Percentiles rank a stretch among this genome's conserved stretches.
Conservation (phyloP, 2,113 vertebrate genomes). For the Dendrocopos noguchii region DNA sequence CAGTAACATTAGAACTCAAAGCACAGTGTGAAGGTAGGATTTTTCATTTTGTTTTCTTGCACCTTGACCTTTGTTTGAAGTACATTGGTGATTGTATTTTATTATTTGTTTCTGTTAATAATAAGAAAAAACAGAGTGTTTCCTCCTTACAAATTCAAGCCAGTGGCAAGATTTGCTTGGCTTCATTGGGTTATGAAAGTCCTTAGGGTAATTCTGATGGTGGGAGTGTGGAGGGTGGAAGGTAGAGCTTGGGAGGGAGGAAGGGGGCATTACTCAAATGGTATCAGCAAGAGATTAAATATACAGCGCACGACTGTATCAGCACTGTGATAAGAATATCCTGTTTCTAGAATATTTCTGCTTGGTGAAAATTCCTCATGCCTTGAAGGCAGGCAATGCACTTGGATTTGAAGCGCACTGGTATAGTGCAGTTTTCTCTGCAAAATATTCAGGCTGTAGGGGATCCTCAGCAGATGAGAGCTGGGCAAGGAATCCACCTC, state of each 20-base stretch:
- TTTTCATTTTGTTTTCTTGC: not conserved
- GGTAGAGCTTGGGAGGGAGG: no score
- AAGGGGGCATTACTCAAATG: not conserved
- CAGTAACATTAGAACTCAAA: constrained; percentile 24
- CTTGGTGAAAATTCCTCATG: not conserved
- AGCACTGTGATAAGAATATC: not conserved
- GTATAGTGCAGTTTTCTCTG: not conserved
- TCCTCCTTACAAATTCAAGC: not conserved
- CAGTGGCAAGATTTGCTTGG: not conserved
- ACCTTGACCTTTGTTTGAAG: not conserved
- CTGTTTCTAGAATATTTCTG: not conserved
- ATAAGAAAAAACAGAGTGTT: not conserved
- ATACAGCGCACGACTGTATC: not conserved
- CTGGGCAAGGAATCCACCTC: not conserved
- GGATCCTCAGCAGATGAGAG: not conserved
- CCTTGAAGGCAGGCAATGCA: not conserved
- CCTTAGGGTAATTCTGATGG: not conserved
- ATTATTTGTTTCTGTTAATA: not conserved
- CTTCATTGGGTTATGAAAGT: not conserved
- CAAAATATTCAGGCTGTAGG: not conserved
- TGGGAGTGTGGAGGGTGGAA: no score
- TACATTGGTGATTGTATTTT: not conserved
- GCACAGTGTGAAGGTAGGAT: constrained; percentile 25
- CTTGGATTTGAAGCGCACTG: not conserved
- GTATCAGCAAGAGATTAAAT: not conserved